These are phyloP conservation scores for Punctoribates punctum DNA, from an alignment of 2,888 invertebrate species.

Conservation along the genomic window DNA sequence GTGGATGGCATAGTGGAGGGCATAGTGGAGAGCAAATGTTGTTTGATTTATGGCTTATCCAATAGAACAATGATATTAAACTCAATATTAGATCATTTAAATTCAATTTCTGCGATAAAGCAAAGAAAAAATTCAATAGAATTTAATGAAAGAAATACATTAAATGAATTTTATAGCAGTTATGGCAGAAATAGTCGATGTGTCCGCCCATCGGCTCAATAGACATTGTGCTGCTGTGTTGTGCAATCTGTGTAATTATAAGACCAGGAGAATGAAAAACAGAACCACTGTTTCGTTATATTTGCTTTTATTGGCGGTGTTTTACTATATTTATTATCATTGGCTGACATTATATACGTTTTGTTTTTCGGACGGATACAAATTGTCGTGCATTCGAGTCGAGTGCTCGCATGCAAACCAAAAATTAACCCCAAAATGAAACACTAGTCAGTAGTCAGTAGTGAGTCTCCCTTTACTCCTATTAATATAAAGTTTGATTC, in stretches of 20 bases:
- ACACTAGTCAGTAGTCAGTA: neutral
- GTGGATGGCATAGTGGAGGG: too few relatives aligned
- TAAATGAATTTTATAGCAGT: slow-evolving; percentile 6
- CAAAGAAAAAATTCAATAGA: slow-evolving; percentile 2
- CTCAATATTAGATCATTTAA: neutral
- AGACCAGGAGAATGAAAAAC: neutral
- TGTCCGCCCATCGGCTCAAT: neutral
- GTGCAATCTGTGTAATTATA: slow-evolving; percentile 20
- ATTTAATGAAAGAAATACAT: slow-evolving; percentile 13
- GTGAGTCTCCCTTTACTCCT: too few relatives aligned
- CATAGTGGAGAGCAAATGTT: too few relatives aligned
- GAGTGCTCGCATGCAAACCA: neutral
- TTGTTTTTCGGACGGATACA: slow-evolving; percentile 9
- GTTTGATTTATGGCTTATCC: too few relatives aligned
- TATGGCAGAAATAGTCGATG: neutral
- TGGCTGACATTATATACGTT: neutral
- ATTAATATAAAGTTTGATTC: neutral
- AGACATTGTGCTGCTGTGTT: neutral
- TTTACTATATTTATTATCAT: slow-evolving; percentile 15
- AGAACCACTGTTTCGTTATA: neutral
- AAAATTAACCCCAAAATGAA: slow-evolving; percentile 21
- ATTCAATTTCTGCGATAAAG: neutral
- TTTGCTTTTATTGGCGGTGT: slow-evolving; percentile 25
- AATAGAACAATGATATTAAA: too few relatives aligned
- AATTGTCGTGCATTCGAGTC: slow-evolving; percentile 25